Percentiles rank a stretch among this genome's conserved stretches.
phyloP scores from a whole-genome alignment of 2,888 invertebrate genomes.

The Nephrotoma guestfalica region DNA sequence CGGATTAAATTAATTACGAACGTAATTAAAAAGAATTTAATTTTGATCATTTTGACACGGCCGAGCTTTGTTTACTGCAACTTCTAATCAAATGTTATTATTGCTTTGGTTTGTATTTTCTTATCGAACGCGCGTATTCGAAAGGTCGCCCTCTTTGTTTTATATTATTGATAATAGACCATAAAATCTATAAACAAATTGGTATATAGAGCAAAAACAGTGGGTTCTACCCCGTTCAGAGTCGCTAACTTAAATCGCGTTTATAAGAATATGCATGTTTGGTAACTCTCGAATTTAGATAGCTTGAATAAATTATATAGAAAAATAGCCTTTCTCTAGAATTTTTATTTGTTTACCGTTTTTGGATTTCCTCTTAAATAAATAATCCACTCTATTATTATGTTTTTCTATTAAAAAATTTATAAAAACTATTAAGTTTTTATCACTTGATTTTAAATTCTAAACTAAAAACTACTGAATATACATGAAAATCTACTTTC shows the following conservation, averaged over 20 bases:
- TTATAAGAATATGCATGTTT: neutral
- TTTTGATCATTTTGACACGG: neutral
- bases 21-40: neutral
- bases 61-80: neutral
- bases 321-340: neutral
- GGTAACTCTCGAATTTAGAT: neutral
- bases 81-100: neutral
- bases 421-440: neutral
- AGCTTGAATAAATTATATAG: neutral
- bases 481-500: neutral
- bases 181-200: neutral
- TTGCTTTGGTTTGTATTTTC: too few relatives aligned
- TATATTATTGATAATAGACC: neutral
- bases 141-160: neutral
- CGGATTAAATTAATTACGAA: neutral
- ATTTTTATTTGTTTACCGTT: neutral
- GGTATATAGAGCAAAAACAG: neutral
- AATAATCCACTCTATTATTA: neutral
- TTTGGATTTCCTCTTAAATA: neutral
- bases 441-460: neutral
- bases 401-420: neutral
- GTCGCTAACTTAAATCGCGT: neutral
- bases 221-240: neutral
- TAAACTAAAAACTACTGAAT: neutral
- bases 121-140: neutral